Conservation (phyloP, 2,888 invertebrate genomes). For the Nomada fabriciana region DNA sequence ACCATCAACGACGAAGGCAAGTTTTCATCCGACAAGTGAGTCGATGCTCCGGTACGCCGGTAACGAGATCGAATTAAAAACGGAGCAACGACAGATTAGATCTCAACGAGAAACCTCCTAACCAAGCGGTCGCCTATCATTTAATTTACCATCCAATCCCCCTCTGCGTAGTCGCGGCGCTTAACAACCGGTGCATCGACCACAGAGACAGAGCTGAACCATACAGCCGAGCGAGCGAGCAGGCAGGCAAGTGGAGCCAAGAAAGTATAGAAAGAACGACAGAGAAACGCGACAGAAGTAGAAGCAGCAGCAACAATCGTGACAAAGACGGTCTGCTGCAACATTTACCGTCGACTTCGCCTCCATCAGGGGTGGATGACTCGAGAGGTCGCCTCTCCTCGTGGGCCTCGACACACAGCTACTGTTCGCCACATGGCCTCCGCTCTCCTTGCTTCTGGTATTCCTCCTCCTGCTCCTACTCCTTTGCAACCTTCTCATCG, state of each 20-base stretch:
- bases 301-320: constrained; percentile 30
- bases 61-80: constrained; percentile 71
- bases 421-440: constrained; percentile 76
- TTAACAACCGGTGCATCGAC: constrained; percentile 67
- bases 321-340: constrained; percentile 56
- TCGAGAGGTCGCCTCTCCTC: constrained; percentile 69
- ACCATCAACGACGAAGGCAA: not conserved
- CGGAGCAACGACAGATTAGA: constrained; percentile 66
- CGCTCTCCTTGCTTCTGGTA: constrained; percentile 51
- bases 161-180: constrained; percentile 67
- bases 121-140: constrained; percentile 70
- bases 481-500: not conserved
- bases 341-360: constrained; percentile 68
- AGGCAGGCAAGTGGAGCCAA: not conserved
- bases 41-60: not conserved
- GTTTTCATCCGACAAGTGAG: not conserved
- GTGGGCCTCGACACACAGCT: constrained; percentile 65
- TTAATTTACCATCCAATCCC: constrained; percentile 72
- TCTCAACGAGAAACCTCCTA: constrained; percentile 65
- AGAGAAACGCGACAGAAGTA: constrained; percentile 23
- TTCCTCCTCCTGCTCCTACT: constrained; percentile 43
- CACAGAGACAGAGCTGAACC: constrained; percentile 29
- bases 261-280: constrained; percentile 8
- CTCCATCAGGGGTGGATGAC: constrained; percentile 74
- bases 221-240: not conserved